Conservation (phyloP, 2,888 invertebrate genomes). For the Amaurobius ferox region DNA sequence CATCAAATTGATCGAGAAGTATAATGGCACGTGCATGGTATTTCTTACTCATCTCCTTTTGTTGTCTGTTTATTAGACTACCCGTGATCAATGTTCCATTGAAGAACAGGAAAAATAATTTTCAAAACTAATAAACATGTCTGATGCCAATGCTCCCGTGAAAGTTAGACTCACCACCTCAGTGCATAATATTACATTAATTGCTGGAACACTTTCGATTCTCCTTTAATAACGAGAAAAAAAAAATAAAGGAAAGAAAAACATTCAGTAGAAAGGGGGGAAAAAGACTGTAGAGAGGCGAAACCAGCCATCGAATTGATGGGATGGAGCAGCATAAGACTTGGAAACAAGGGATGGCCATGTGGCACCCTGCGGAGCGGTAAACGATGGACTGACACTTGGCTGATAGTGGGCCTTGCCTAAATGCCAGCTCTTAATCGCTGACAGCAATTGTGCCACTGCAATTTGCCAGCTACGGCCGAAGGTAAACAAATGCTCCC, state of each 20-base stretch:
- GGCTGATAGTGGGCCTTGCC: constrained; percentile 58
- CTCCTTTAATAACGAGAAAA: not conserved
- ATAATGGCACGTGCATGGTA: too few relatives aligned
- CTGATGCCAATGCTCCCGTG: not conserved
- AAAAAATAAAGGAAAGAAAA: not conserved
- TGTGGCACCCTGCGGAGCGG: constrained; percentile 46
- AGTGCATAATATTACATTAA: not conserved
- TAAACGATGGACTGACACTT: constrained; percentile 54
- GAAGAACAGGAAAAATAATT: too few relatives aligned
- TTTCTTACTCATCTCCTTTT: too few relatives aligned
- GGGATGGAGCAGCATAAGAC: constrained; percentile 6
- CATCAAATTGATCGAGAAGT: too few relatives aligned
- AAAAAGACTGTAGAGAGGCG: not conserved
- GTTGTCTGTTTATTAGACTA: too few relatives aligned
- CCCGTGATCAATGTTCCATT: too few relatives aligned
- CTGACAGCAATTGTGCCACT: constrained; percentile 28
- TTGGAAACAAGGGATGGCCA: not conserved
- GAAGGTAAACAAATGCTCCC: constrained; percentile 40
- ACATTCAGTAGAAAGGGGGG: not conserved
- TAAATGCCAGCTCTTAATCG: constrained; percentile 59
- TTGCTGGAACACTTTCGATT: not conserved
- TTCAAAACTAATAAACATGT: too few relatives aligned
- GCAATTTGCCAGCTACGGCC: constrained; percentile 33
- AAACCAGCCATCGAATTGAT: not conserved
- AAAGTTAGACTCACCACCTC: not conserved